A percentile compares a stretch with the other conserved stretches of the same genome.
Evolutionary conservation across 1,140 invertebrate genomes (phyloP).

Genomic region (Melanaphis sacchari): DNA sequence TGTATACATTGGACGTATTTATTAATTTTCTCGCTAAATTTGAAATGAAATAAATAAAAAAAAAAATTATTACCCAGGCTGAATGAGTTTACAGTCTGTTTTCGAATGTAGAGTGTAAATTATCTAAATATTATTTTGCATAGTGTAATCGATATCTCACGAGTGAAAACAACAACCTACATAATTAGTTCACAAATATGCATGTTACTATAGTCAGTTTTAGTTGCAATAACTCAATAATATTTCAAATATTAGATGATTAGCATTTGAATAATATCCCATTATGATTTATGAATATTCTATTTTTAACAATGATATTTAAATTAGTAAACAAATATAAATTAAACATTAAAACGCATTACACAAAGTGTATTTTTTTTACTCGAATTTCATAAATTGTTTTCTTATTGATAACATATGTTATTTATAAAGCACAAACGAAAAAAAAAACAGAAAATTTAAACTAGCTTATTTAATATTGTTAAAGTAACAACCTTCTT

Average conservation of each 20-base stretch:
- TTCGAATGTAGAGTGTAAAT: constrained; percentile 8
- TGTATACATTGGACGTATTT: background rate
- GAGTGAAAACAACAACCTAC: background rate
- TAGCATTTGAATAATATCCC: background rate
- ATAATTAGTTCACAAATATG: background rate
- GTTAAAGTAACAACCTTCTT: background rate
- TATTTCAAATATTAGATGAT: constrained; percentile 16
- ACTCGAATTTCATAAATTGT: background rate
- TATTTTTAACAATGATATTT: background rate
- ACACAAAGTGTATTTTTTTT: background rate
- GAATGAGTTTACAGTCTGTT: background rate
- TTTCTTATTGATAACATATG: background rate
- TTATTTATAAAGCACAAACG: background rate
- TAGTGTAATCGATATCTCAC: background rate
- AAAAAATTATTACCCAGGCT: background rate
- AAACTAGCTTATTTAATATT: background rate
- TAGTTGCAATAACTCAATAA: background rate
- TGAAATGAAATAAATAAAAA: background rate
- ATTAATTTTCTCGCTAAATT: background rate
- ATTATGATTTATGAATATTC: constrained; percentile 7
- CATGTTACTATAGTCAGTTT: background rate
- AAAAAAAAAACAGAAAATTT: background rate
- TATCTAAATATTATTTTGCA: background rate
- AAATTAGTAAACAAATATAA: background rate
- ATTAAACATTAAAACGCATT: too few species aligned